Evolutionary conservation across 2,113 vertebrate species (phyloP).

Genomic region (Tilapia sparmanii): DNA sequence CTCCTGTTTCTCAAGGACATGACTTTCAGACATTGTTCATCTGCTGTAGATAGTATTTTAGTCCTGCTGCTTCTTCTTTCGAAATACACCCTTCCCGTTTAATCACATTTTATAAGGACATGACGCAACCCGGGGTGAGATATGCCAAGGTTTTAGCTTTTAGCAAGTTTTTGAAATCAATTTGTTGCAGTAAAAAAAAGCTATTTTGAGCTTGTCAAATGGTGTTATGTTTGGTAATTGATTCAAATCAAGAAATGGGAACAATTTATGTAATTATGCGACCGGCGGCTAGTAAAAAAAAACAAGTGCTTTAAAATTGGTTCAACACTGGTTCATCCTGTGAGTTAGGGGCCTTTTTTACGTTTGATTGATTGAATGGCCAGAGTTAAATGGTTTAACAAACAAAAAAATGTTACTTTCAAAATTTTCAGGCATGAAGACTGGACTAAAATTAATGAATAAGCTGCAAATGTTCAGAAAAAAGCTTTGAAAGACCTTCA

Average conservation of each 20-base stretch:
- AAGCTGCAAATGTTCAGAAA: background rate
- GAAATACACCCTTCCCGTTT: background rate
- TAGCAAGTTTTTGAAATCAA: background rate
- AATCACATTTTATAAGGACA: background rate
- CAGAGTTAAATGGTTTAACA: background rate
- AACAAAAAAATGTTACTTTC: background rate
- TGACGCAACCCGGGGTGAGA: background rate
- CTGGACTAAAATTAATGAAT: background rate
- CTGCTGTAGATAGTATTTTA: background rate
- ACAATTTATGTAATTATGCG: background rate
- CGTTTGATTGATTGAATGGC: background rate
- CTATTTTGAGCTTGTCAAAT: background rate
- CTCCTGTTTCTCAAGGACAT: background rate
- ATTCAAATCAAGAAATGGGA: background rate
- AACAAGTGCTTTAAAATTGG: background rate
- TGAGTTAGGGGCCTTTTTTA: background rate
- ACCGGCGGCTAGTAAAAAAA: background rate
- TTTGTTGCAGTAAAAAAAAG: background rate
- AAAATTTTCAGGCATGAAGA: background rate
- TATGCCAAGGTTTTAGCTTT: background rate
- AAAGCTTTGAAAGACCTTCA: background rate
- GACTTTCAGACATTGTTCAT: background rate
- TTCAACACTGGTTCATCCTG: background rate
- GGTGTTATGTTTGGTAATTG: background rate
- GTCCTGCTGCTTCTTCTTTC: background rate